Conservation (phyloP, 2,797 vertebrate species). For the Pithecia hirsuta region DNA sequence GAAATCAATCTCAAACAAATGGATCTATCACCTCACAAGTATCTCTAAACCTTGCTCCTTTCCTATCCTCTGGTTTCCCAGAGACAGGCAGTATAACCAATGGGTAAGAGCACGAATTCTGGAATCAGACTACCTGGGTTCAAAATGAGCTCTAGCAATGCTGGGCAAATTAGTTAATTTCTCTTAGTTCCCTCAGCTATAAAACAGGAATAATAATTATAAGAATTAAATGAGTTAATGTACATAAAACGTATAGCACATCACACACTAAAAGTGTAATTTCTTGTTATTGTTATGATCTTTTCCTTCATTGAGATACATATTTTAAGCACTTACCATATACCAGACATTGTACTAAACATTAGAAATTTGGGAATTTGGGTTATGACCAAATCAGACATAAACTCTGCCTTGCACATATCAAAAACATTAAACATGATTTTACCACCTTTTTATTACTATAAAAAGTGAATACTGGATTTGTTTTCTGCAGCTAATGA, state of each 20-base stretch:
- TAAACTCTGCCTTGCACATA: neutral
- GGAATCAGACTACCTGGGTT: neutral
- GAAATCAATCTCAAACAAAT: slow-evolving; percentile 18
- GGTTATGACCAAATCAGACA: neutral
- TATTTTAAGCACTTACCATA: neutral
- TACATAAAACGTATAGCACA: neutral
- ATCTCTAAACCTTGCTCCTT: slow-evolving; percentile 24
- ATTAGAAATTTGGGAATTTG: slow-evolving; percentile 27
- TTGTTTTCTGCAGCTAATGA: neutral
- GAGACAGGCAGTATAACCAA: neutral
- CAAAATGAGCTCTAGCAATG: neutral
- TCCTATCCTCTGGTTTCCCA: neutral
- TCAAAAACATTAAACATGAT: neutral
- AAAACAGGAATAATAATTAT: neutral
- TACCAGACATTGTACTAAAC: neutral
- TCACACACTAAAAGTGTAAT: neutral
- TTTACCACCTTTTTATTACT: slow-evolving; percentile 7
- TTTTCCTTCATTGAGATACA: neutral
- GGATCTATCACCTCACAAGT: neutral
- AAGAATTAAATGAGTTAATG: neutral
- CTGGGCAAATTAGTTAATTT: neutral
- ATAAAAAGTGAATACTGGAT: neutral
- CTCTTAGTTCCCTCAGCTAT: neutral
- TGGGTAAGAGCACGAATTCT: neutral
- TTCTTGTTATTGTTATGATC: neutral